phyloP scores from a whole-genome alignment of 2,888 invertebrate species.

The Priocnemis perturbator region DNA sequence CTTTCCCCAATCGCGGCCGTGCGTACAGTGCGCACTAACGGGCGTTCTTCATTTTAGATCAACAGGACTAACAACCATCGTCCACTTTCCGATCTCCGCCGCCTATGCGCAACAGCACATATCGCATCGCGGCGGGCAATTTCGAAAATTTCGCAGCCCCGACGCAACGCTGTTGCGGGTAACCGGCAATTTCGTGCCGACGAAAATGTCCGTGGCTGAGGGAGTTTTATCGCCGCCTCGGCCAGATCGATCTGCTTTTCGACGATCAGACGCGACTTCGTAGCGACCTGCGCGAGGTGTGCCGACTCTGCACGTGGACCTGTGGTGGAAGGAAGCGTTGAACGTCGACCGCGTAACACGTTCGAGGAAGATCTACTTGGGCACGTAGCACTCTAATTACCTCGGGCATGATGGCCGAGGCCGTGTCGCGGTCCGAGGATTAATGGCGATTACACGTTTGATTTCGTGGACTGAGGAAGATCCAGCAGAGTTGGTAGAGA shows the following conservation, averaged over 20 bases:
- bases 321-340: neutral
- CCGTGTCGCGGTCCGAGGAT: constrained; percentile 37
- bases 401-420: constrained; percentile 26
- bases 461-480: constrained; percentile 26
- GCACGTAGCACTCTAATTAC: constrained; percentile 64
- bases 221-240: constrained; percentile 27
- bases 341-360: neutral
- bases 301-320: too few relatives aligned
- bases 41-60: constrained; percentile 1
- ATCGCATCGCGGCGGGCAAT: constrained; percentile 11
- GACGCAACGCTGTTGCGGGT: constrained; percentile 32
- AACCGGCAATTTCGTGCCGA: constrained; percentile 35
- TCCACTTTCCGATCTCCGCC: neutral
- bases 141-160: constrained; percentile 18
- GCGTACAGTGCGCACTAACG: neutral
- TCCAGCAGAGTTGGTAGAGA: neutral
- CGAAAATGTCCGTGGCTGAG: constrained; percentile 23
- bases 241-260: constrained; percentile 24
- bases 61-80: neutral
- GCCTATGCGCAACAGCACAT: too few relatives aligned
- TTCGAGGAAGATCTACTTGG: constrained; percentile 28
- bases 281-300: too few relatives aligned
- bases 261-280: constrained; percentile 15
- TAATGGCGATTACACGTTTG: constrained; percentile 48
- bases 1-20: constrained; percentile 15